Evolutionary conservation across 2,113 vertebrate species (phyloP).

Genomic region (Neolamprologus sp.): DNA sequence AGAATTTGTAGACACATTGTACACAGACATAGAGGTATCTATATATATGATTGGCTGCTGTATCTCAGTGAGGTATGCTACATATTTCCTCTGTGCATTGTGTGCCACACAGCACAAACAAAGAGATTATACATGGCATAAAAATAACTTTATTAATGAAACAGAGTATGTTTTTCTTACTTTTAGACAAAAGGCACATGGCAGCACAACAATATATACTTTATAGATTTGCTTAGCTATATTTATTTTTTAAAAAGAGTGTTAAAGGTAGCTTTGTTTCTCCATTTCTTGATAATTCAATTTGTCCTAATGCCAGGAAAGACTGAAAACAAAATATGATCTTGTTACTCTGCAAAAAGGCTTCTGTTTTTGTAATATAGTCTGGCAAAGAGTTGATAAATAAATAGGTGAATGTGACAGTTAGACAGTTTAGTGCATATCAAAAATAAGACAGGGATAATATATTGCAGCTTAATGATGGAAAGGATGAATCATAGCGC

Average conservation of each 20-base stretch:
- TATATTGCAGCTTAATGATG: not conserved
- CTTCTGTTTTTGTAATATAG: not conserved
- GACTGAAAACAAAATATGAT: not conserved
- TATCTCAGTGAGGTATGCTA: not conserved
- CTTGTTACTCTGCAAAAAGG: not conserved
- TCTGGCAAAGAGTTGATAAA: not conserved
- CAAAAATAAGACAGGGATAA: not conserved
- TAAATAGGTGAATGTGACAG: not conserved
- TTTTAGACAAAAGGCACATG: not conserved
- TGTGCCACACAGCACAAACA: not conserved
- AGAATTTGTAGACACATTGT: not conserved
- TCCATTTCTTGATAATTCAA: not conserved
- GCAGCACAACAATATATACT: not conserved
- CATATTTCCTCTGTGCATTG: slow-evolving; percentile 31
- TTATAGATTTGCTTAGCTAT: not conserved
- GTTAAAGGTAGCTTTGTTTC: not conserved
- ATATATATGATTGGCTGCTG: not conserved
- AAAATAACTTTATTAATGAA: not conserved
- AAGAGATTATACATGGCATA: not conserved
- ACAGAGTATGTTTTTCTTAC: not conserved
- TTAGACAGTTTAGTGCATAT: not conserved
- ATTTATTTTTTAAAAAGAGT: not conserved
- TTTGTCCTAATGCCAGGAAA: not conserved
- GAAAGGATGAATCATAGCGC: not conserved
- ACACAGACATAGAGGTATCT: not conserved